Conservation (phyloP, 2,888 invertebrate genomes). For the Latheticus oryzae region DNA sequence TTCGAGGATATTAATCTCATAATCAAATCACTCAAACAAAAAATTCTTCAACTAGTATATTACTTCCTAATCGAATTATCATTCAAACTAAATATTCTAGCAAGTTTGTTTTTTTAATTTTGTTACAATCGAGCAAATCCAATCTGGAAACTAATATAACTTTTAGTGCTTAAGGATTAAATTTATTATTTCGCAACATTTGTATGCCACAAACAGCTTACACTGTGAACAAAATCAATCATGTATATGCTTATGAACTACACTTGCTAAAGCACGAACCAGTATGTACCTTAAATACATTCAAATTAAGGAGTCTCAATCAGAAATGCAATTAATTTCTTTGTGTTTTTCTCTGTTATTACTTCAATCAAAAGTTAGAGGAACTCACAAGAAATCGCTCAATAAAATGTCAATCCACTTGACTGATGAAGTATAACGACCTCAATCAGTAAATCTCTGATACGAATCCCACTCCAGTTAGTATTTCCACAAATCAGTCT, state of each 20-base stretch:
- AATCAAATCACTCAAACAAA: constrained; percentile 8
- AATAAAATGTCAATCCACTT: constrained; percentile 16
- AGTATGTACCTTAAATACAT: constrained; percentile 2
- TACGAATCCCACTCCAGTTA: not conserved
- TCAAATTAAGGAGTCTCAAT: no score
- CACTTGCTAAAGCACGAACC: no score
- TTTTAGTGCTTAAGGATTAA: constrained; percentile 24
- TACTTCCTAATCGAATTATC: no score
- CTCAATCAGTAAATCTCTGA: constrained; percentile 15
- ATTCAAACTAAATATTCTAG: no score
- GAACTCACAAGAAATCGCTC: constrained; percentile 12
- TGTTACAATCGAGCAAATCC: no score
- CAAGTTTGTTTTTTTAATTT: no score
- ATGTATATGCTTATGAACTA: no score
- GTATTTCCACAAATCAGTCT: constrained; percentile 2
- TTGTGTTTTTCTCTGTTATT: no score
- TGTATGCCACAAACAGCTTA: constrained; percentile 13
- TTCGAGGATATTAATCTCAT: constrained; percentile 14
- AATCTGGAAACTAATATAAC: constrained; percentile 16
- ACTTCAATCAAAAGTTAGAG: constrained; percentile 15
- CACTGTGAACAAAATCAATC: constrained; percentile 14
- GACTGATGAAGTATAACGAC: constrained; percentile 22
- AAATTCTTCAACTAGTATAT: no score
- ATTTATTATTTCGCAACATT: constrained; percentile 22
- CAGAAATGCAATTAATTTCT: constrained; percentile 3